phyloP scores from a whole-genome alignment of 2,113 vertebrate species.

The Tapirus terrestris region DNA sequence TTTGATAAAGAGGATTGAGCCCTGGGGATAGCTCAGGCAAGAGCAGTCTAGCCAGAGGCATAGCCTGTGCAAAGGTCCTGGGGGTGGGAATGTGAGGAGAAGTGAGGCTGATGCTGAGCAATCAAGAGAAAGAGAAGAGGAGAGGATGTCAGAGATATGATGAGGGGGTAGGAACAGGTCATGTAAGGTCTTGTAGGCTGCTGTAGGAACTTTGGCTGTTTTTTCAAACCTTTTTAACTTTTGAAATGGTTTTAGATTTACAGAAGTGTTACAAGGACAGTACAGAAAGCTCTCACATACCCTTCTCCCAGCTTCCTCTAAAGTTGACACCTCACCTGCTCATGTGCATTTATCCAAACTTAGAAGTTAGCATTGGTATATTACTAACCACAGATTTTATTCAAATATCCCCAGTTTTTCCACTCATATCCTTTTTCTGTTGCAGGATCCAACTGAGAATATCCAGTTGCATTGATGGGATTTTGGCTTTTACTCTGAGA shows the following conservation, averaged over 20 bases:
- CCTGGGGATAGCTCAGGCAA: no score
- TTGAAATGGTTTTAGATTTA: background rate
- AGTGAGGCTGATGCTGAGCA: background rate
- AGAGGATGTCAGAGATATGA: rapidly evolving
- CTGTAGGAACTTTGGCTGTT: background rate
- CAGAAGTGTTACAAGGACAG: background rate
- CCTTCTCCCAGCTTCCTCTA: background rate
- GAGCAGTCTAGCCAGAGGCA: background rate
- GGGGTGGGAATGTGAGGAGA: background rate
- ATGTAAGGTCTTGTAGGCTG: rapidly evolving
- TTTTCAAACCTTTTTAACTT: background rate
- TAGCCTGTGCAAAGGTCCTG: background rate
- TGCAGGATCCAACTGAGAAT: background rate
- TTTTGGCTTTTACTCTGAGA: slow-evolving; percentile 12
- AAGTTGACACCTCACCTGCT: background rate
- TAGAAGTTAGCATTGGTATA: background rate
- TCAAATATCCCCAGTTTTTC: background rate
- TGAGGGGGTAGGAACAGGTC: background rate
- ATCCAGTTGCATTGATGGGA: background rate
- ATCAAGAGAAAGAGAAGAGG: background rate
- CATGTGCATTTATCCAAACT: background rate
- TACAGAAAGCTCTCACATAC: no score
- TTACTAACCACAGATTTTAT: background rate
- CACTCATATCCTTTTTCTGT: background rate
- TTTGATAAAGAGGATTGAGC: background rate